Evolutionary conservation across 2,888 invertebrate species (phyloP), one percentile per base, ranked within the genome.

Genomic region (Drosophila merina): DNA sequence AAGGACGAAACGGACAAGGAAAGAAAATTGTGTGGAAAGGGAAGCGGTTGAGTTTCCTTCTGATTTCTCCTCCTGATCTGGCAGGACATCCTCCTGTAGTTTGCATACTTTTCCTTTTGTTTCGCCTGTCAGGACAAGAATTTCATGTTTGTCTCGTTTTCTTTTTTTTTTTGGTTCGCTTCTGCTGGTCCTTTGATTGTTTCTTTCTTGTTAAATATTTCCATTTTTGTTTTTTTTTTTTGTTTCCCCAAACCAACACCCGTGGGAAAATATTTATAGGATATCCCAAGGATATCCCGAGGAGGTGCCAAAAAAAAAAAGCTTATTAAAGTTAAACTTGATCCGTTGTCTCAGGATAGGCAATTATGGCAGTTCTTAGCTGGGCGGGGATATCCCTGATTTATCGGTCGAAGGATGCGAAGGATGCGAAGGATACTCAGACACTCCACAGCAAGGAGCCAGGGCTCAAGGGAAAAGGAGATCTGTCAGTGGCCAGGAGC

Each of bases 81-180:
- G 4, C 40, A 42, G 47, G 31, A 51, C 50, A 14, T 20, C 33
- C 63, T 50, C 54, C 36, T 20, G 57, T 62, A 62, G 59, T 74
- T 83, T 76, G 80, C 74, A 71, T 79, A 66, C 74, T 76, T 76
- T 44, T 45, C 79, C 48, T 74, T 74, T 83, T 83, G 83, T 78
- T 76, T 79, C 36, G 70, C 50, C 48, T 51, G 66, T 71, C 64
- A 68, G 64, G 9, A 49, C 48, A 71, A 55, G 67, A 84, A 77
- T 77, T 80, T 79, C 51, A 55, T 57, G 55, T 69, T 64, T 51
- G 47, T 14, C 55, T 44, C 48, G 56, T 26, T 40, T 64, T 60
- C 26, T 10, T 56, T 59, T 45, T 14, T 14, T 14, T 14, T 14
- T 44, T 40, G 1, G 20, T 59, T 14, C 31, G 12, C 12, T 25